Conservation (phyloP, 1,140 invertebrate genomes). For the Temnothorax longispinosus region DNA sequence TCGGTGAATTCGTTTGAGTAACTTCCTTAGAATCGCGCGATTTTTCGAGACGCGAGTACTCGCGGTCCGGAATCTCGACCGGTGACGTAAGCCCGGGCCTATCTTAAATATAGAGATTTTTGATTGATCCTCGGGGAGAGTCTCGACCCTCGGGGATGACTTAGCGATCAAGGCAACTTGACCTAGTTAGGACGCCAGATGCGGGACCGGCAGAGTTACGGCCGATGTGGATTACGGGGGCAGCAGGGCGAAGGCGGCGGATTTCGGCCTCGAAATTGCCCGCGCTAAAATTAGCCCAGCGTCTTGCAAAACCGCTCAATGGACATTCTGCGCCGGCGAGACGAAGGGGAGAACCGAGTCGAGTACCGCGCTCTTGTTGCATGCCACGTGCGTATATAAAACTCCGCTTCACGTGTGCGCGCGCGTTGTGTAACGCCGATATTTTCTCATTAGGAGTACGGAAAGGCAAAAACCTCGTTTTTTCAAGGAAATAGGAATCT, state of each 20-base stretch:
- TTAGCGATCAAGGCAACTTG: background rate
- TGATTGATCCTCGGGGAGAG: too few species aligned
- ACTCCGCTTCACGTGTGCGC: background rate
- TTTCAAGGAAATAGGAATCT: background rate
- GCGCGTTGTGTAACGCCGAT: constrained; percentile 16
- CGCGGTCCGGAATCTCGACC: background rate
- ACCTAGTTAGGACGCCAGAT: background rate
- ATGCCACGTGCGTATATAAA: background rate
- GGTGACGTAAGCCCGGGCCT: background rate
- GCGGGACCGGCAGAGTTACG: constrained; percentile 27
- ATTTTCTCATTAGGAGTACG: constrained; percentile 21
- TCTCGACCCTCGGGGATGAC: background rate
- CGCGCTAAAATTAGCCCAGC: constrained; percentile 72
- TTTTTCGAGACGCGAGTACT: background rate
- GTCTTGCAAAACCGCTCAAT: constrained; percentile 70
- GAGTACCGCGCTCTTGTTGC: background rate
- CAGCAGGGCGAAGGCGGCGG: constrained; percentile 19
- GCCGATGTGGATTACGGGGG: constrained; percentile 71
- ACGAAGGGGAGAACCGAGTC: background rate
- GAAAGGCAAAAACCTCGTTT: background rate
- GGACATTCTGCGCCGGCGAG: constrained; percentile 8
- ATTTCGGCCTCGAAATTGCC: constrained; percentile 74
- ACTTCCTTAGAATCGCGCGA: background rate
- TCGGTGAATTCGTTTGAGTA: background rate
- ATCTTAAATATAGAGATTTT: constrained; percentile 22